Evolutionary conservation across 1,140 invertebrate genomes (phyloP), one percentile per base, ranked within the genome.

Genomic region (Lepidurus couesii): DNA sequence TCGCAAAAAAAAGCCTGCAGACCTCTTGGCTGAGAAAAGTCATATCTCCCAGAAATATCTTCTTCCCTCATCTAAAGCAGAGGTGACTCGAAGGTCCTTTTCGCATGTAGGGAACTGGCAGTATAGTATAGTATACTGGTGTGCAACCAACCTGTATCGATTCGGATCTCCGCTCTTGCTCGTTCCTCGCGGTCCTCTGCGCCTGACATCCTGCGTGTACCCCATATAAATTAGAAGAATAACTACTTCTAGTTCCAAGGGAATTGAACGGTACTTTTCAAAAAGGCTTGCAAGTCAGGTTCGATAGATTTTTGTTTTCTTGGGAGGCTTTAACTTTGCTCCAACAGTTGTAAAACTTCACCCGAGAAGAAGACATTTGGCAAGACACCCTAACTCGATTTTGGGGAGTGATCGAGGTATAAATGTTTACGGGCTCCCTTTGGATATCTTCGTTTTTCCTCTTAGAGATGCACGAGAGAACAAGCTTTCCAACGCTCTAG

Each of bases 11-110:
- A 47, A 16, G 21, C 4, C 53, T 65, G 53, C 53, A 21, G 53
- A n/a, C 16, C n/a, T 65, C 13, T 65, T 13, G 53, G n/a, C 21
- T 65, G 2, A 21, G 16, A 65, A 65, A 65, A 21, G 53, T 65
- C 53, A 65, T 65, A 65, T 65, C 53, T 65, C 16, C 34, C 34
- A 21, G 53, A 65, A 65, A 65, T 65, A 65, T 65, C 53, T 65
- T 65, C 53, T 65, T 65, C 53, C 4, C 53, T 65, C 53, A 21
- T 65, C 21, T 65, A 13, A 65, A 65, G 53, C 16, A 65, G 21
- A 65, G 53, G 53, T 65, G 53, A 21, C 53, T 65, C 53, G 53
- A 65, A 65, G 53, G 53, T 65, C 53, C n/a, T 65, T 65, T 65
- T 65, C 53, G 21, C 53, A 65, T 65, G n/a, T 65, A 34, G 34